phyloP scores from a whole-genome alignment of 1,140 invertebrate species.

The Galendromus occidentalis region DNA sequence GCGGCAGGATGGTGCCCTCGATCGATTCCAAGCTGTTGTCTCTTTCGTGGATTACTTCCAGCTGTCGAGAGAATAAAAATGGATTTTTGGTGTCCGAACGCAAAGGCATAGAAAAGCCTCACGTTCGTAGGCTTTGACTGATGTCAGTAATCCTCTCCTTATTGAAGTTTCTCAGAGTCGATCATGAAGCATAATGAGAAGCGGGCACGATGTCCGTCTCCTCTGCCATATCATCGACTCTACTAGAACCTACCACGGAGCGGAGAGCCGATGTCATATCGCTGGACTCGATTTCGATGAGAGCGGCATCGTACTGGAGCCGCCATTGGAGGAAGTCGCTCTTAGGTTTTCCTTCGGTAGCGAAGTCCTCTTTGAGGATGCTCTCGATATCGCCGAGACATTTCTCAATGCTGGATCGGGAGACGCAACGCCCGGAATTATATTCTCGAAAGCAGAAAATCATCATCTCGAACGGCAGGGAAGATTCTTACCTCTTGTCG shows the following conservation, averaged over 20 bases:
- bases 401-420: not conserved
- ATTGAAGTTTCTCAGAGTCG: no score
- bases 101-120: no score
- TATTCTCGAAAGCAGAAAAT: not conserved
- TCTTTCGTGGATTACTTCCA: not conserved
- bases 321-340: slow-evolving; percentile 4
- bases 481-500: not conserved
- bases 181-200: no score
- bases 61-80: not conserved
- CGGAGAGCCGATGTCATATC: not conserved
- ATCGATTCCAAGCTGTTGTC: not conserved
- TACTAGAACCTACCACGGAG: not conserved
- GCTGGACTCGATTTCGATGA: slow-evolving; percentile 1
- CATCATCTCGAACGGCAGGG: not conserved
- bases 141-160: no score
- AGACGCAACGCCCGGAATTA: not conserved
- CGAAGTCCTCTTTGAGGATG: not conserved
- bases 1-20: not conserved
- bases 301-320: not conserved
- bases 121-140: no score
- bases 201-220: no score
- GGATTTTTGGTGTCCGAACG: no score
- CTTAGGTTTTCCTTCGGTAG: not conserved
- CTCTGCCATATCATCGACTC: no score
- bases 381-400: not conserved